These are phyloP conservation scores for Campylorhamphus procurvoides DNA, from an alignment of 2,113 vertebrate genomes.

Conservation along the genomic window DNA sequence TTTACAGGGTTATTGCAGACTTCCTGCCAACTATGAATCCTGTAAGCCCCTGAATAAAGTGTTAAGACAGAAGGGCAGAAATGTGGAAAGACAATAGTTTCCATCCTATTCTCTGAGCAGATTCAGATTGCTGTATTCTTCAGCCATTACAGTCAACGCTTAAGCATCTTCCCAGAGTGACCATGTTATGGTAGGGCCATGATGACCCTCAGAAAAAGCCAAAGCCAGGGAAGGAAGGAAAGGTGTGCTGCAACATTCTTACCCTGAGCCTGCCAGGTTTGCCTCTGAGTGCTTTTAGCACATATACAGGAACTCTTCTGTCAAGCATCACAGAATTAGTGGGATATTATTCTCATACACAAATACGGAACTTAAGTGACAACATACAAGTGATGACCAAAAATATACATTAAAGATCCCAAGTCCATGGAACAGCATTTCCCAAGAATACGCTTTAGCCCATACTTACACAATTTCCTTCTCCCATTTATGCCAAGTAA, in stretches of 20 bases:
- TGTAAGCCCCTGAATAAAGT: background rate
- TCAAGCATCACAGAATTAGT: background rate
- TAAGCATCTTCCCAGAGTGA: background rate
- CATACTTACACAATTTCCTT: conserved; percentile 3
- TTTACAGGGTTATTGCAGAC: background rate
- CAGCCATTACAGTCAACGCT: background rate
- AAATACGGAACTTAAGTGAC: background rate
- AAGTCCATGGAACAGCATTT: background rate
- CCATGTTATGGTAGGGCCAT: background rate
- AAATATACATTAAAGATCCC: background rate
- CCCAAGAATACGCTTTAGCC: background rate
- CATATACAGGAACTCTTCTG: background rate
- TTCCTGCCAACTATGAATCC: background rate
- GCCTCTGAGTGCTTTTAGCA: background rate
- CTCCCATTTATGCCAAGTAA: conserved; percentile 20
- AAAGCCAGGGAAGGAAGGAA: background rate
- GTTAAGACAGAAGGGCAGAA: background rate
- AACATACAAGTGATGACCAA: background rate
- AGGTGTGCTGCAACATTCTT: background rate
- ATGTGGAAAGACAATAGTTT: background rate
- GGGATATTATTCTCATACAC: background rate
- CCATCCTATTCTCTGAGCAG: background rate
- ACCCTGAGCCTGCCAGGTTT: background rate
- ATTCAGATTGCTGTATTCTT: background rate
- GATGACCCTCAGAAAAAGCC: background rate